Conservation (phyloP, 2,888 invertebrate genomes). For the Achlya flavicornis region DNA sequence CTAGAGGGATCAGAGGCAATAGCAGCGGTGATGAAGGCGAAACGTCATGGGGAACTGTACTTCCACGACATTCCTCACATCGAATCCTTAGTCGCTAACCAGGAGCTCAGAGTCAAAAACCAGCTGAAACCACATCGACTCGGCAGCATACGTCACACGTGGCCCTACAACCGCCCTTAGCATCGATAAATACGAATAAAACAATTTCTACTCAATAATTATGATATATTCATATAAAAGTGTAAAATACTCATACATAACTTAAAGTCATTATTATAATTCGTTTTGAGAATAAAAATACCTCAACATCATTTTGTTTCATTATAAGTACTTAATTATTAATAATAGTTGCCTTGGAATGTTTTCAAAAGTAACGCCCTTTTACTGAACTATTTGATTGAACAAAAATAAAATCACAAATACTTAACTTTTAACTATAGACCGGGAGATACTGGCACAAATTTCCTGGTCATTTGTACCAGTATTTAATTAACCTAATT, state of each 20-base stretch:
- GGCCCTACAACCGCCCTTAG: conserved; percentile 83
- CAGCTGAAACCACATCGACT: conserved; percentile 84
- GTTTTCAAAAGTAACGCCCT: not conserved
- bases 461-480: no score
- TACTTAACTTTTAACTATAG: not conserved
- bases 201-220: conserved; percentile 35
- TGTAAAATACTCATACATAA: conserved; percentile 34
- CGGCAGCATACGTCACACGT: conserved; percentile 85
- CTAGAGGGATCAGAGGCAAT: conserved; percentile 84
- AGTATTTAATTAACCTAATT: no score
- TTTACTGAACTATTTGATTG: not conserved
- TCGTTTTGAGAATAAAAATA: conserved; percentile 12
- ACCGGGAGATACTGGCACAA: no score
- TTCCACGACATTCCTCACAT: conserved; percentile 87
- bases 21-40: conserved; percentile 80
- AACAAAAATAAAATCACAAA: not conserved
- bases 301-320: not conserved
- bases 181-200: conserved; percentile 31
- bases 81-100: conserved; percentile 84
- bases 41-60: conserved; percentile 83
- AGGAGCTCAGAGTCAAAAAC: conserved; percentile 83
- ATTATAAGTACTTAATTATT: not conserved
- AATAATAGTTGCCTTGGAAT: not conserved
- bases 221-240: conserved; percentile 43
- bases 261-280: conserved; percentile 8